A percentile compares a stretch with the other conserved stretches of the same genome.
Conservation (phyloP, 2,888 invertebrate genomes). For the Ashinkailepas kermadecensis region DNA sequence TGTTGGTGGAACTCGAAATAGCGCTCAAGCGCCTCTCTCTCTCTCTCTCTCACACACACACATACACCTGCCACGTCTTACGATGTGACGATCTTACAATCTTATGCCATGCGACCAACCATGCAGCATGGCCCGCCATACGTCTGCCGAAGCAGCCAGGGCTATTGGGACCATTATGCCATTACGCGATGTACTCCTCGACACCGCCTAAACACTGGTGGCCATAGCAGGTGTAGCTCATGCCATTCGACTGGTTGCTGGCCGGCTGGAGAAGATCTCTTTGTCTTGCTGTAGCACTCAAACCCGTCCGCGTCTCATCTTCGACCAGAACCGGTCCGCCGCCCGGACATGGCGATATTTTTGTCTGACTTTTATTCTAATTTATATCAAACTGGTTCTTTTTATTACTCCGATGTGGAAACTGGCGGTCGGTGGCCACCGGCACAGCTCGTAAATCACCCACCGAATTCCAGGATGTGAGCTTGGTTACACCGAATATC, state of each 20-base stretch:
- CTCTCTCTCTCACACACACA: too few relatives aligned
- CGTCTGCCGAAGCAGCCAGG: too few relatives aligned
- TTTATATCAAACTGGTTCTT: conserved; percentile 22
- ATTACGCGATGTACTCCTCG: background rate
- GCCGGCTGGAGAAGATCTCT: background rate
- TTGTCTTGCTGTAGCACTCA: background rate
- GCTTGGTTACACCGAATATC: background rate
- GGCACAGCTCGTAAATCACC: background rate
- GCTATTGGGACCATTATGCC: too few relatives aligned
- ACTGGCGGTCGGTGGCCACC: background rate
- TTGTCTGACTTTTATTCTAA: conserved; percentile 18
- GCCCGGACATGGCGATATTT: background rate
- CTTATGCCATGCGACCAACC: too few relatives aligned
- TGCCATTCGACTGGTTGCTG: background rate
- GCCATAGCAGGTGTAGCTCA: background rate
- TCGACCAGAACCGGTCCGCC: conserved; percentile 8
- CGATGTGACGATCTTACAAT: too few relatives aligned
- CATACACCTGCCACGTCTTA: too few relatives aligned
- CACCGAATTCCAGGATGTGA: background rate
- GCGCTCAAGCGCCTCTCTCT: too few relatives aligned
- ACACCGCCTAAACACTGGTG: background rate
- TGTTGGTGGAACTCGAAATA: too few relatives aligned
- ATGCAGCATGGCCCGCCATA: too few relatives aligned
- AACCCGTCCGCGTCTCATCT: background rate
- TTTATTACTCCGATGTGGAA: conserved; percentile 17